phyloP scores from a whole-genome alignment of 2,113 vertebrate species.

The Eulacestoma nigropectus region DNA sequence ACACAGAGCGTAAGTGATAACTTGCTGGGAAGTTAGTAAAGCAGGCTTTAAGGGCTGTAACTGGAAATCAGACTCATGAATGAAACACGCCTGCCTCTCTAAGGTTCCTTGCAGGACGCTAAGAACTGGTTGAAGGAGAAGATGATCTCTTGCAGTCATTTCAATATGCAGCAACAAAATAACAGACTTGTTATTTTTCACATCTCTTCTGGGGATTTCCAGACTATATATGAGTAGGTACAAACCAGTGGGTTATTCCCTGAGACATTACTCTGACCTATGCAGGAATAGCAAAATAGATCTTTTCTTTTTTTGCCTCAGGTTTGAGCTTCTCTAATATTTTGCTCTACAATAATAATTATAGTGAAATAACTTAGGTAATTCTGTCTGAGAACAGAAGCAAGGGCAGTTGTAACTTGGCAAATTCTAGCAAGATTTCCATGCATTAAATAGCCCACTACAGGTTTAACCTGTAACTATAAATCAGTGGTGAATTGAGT shows the following conservation, averaged over 20 bases:
- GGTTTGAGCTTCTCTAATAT: background rate
- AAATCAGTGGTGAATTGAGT: background rate
- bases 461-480: background rate
- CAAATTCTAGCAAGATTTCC: background rate
- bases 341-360: background rate
- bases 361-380: background rate
- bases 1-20: background rate
- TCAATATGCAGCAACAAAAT: background rate
- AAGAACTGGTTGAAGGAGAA: background rate
- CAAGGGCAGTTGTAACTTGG: background rate
- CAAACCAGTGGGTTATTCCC: background rate
- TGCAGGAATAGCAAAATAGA: background rate
- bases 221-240: background rate
- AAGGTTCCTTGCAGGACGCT: background rate
- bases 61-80: background rate
- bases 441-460: background rate
- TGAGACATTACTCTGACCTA: fast-evolving
- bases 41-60: background rate
- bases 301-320: background rate
- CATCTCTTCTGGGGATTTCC: background rate
- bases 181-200: background rate
- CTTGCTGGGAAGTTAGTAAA: background rate
- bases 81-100: background rate
- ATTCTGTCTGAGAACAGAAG: background rate
- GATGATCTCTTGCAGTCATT: background rate